phyloP scores from a whole-genome alignment of 2,888 invertebrate genomes.

The Drosophila kokeensis region DNA sequence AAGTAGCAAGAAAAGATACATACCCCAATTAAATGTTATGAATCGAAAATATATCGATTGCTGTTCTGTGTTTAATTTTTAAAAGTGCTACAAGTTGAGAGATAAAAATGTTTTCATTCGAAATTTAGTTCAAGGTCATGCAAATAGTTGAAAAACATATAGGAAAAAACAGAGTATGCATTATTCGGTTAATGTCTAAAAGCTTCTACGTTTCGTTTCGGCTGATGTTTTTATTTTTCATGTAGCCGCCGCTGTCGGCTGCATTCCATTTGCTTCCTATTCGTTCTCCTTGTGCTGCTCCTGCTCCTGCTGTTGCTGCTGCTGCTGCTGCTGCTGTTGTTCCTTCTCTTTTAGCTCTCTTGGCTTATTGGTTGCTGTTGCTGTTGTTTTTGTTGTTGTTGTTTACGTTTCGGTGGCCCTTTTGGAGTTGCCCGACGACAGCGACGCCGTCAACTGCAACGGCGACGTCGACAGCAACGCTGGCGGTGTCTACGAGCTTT shows the following conservation, averaged over 20 bases:
- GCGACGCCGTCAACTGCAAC: slow-evolving; percentile 20
- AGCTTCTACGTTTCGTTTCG: slow-evolving; percentile 14
- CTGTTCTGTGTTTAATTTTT: neutral
- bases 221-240: slow-evolving; percentile 55
- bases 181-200: slow-evolving; percentile 9
- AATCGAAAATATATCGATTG: neutral
- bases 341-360: slow-evolving; percentile 30
- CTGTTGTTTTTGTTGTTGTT: slow-evolving; percentile 65
- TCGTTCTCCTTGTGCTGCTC: slow-evolving; percentile 15
- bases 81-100: neutral
- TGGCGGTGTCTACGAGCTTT: slow-evolving; percentile 40
- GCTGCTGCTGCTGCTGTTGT: slow-evolving; percentile 26
- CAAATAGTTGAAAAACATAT: neutral
- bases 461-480: slow-evolving; percentile 20
- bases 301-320: slow-evolving; percentile 25
- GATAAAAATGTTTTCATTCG: neutral
- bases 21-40: neutral
- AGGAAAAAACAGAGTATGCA: slow-evolving; percentile 29
- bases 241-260: slow-evolving; percentile 58
- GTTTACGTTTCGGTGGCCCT: slow-evolving; percentile 68
- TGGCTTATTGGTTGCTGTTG: slow-evolving; percentile 53
- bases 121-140: neutral
- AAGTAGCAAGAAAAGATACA: neutral
- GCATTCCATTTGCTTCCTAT: slow-evolving; percentile 40
- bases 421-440: slow-evolving; percentile 61